phyloP scores from a whole-genome alignment of 2,113 vertebrate genomes.

The Zonotrichia leucophrys region DNA sequence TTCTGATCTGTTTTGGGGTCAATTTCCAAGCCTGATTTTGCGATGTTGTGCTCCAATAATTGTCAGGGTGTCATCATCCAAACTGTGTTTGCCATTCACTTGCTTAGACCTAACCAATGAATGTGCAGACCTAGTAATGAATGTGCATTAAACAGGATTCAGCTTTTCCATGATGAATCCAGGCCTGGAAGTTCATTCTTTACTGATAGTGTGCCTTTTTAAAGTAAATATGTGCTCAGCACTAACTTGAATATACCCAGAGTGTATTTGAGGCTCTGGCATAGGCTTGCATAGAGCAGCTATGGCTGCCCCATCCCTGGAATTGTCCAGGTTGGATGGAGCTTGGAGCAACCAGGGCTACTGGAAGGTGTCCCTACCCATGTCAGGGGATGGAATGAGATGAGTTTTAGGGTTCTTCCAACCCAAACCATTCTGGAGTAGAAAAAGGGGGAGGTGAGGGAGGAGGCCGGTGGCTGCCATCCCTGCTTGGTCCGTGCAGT shows the following conservation, averaged over 20 bases:
- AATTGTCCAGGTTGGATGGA: accelerated
- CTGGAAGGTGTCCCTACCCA: background rate
- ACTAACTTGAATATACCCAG: too few relatives aligned
- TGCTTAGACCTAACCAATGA: background rate
- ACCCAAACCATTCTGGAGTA: background rate
- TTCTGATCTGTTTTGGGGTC: conserved; percentile 19
- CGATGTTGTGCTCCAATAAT: accelerated
- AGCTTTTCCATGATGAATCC: background rate
- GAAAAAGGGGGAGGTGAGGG: background rate
- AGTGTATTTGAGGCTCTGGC: background rate
- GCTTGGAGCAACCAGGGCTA: background rate
- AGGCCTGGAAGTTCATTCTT: background rate
- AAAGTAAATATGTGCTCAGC: background rate
- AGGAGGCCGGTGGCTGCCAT: accelerated
- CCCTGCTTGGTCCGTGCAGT: accelerated
- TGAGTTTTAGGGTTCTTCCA: background rate
- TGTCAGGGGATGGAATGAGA: background rate
- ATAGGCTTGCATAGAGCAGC: background rate
- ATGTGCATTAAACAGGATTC: background rate
- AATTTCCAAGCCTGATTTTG: background rate
- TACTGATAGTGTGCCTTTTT: background rate
- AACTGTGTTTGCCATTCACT: background rate
- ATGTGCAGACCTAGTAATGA: background rate
- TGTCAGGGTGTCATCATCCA: background rate
- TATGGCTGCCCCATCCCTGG: background rate